These are phyloP conservation scores for Herminia tarsipennalis DNA, from an alignment of 2,888 invertebrate genomes.

Conservation along the genomic window DNA sequence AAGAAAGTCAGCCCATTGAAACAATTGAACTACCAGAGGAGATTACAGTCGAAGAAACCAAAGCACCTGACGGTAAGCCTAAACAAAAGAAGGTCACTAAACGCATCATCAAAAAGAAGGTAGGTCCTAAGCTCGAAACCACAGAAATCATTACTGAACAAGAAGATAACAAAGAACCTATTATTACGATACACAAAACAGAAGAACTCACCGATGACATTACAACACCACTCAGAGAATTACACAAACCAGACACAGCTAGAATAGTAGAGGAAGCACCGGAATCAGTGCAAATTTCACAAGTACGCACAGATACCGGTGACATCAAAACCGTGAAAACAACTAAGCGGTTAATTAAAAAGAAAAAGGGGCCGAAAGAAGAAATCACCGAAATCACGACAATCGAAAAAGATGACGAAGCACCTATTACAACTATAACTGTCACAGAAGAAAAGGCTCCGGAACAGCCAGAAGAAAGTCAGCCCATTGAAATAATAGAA, in stretches of 20 bases:
- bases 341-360: slow-evolving; percentile 42
- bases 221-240: slow-evolving; percentile 32
- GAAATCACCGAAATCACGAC: slow-evolving; percentile 55
- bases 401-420: slow-evolving; percentile 51
- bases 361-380: slow-evolving; percentile 41
- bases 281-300: slow-evolving; percentile 45
- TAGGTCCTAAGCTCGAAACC: slow-evolving; percentile 52
- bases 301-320: slow-evolving; percentile 45
- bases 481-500: slow-evolving; percentile 14
- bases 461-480: neutral
- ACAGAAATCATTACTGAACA: slow-evolving; percentile 52
- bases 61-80: slow-evolving; percentile 49
- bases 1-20: slow-evolving; percentile 39
- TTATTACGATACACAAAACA: slow-evolving; percentile 48
- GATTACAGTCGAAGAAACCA: slow-evolving; percentile 48
- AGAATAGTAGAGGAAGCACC: slow-evolving; percentile 47
- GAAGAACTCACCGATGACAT: slow-evolving; percentile 53
- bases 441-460: slow-evolving; percentile 2
- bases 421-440: slow-evolving; percentile 25
- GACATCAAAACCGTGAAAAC: slow-evolving; percentile 51
- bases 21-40: slow-evolving; percentile 58
- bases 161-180: slow-evolving; percentile 49
- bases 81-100: slow-evolving; percentile 60
- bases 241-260: slow-evolving; percentile 35
- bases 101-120: slow-evolving; percentile 68